phyloP scores from a whole-genome alignment of 2,113 vertebrate genomes.

The Setophaga kirtlandii region DNA sequence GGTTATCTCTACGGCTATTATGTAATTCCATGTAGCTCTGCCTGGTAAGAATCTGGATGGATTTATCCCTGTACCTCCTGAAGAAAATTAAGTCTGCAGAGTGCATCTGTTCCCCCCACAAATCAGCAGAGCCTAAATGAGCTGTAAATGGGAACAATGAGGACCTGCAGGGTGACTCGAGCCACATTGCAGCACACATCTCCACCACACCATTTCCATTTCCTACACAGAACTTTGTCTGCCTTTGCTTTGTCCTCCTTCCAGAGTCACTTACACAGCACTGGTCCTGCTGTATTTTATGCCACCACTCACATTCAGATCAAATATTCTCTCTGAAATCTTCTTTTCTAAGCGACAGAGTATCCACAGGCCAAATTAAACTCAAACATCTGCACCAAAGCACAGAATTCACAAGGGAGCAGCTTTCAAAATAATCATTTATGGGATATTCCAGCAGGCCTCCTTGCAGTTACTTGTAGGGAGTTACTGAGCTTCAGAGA shows the following conservation, averaged over 20 bases:
- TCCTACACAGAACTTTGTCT: neutral
- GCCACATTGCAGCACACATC: neutral
- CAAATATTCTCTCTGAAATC: neutral
- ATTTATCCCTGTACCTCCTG: neutral
- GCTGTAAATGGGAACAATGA: neutral
- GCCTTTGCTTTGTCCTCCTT: neutral
- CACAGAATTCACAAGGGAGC: neutral
- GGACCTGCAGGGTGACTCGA: neutral
- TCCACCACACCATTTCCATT: neutral
- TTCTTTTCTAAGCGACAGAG: neutral
- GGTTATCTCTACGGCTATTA: neutral
- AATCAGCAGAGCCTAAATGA: neutral
- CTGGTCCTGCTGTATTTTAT: neutral
- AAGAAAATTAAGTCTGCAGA: conserved; percentile 24
- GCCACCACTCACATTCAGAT: neutral
- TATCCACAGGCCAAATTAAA: neutral
- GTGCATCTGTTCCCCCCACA: neutral
- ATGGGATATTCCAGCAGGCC: neutral
- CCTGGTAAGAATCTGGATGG: neutral
- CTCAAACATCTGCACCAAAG: neutral
- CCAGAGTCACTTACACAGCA: neutral
- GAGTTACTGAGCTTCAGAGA: neutral
- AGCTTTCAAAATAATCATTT: neutral
- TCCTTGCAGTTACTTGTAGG: neutral
- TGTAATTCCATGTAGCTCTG: neutral